These are phyloP conservation scores for Acleris emargana DNA, from an alignment of 2,888 invertebrate species.

Conservation along the genomic window DNA sequence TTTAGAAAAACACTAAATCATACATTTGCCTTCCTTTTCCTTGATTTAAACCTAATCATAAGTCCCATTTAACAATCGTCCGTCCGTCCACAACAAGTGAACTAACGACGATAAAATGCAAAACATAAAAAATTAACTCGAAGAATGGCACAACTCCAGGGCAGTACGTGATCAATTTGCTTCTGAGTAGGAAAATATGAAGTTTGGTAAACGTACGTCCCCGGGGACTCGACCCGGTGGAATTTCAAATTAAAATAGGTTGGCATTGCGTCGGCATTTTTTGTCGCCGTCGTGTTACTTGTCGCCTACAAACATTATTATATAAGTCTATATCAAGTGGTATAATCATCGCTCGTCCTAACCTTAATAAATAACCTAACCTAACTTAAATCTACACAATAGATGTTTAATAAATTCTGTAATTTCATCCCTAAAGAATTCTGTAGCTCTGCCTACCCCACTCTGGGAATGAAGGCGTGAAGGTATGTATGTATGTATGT, in stretches of 20 bases:
- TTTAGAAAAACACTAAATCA: no score
- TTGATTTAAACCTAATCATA: slow-evolving; percentile 4
- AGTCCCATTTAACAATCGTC: neutral
- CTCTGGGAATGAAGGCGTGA: no score
- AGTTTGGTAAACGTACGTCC: slow-evolving; percentile 7
- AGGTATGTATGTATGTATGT: no score
- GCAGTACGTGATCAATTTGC: slow-evolving; percentile 21
- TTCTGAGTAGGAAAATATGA: slow-evolving; percentile 3
- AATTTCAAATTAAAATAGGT: slow-evolving; percentile 4
- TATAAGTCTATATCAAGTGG: no score
- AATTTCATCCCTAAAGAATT: no score
- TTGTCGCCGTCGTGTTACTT: neutral
- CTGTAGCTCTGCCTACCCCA: no score
- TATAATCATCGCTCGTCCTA: no score
- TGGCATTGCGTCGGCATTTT: slow-evolving; percentile 5
- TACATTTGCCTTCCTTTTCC: no score
- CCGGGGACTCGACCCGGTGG: neutral
- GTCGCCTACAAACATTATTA: neutral
- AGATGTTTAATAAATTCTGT: no score
- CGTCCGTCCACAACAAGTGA: neutral
- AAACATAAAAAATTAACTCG: slow-evolving; percentile 10
- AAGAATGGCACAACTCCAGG: slow-evolving; percentile 16
- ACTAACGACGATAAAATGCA: slow-evolving; percentile 15
- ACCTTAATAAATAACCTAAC: no score
- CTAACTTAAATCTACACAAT: no score